Evolutionary conservation across 2,888 invertebrate genomes (phyloP).

Genomic region (Sesia apiformis): DNA sequence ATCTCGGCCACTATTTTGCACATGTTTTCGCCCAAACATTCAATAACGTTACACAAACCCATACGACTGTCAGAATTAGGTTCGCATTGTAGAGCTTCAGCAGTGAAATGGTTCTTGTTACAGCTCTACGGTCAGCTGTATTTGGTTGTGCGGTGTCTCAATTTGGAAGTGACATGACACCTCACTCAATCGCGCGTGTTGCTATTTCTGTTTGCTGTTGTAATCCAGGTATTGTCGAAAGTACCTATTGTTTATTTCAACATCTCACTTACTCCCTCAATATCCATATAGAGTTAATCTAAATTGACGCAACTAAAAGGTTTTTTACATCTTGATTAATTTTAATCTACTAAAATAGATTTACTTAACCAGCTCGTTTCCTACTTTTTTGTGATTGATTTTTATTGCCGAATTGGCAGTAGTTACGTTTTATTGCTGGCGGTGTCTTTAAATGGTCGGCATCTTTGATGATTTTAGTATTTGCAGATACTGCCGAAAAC

Average conservation of each 20-base stretch:
- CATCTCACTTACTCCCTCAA: neutral
- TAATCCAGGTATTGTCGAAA: constrained; percentile 20
- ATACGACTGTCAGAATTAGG: neutral
- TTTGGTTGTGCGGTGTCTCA: constrained; percentile 36
- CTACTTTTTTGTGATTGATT: constrained; percentile 6
- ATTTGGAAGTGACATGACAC: constrained; percentile 42
- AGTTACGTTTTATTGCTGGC: constrained; percentile 6
- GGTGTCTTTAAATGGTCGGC: constrained; percentile 7
- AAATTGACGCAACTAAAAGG: neutral
- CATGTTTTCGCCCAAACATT: neutral
- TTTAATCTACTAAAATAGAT: neutral
- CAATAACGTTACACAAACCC: neutral
- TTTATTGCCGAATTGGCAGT: constrained; percentile 5
- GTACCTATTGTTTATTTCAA: neutral
- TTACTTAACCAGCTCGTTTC: neutral
- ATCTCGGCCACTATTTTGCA: constrained; percentile 42
- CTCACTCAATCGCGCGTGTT: constrained; percentile 38
- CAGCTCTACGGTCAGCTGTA: constrained; percentile 29
- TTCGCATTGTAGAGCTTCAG: constrained; percentile 8
- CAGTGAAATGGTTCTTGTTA: constrained; percentile 3
- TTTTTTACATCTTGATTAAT: neutral
- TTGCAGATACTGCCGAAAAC: constrained; percentile 7
- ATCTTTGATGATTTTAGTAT: constrained; percentile 8
- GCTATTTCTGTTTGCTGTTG: constrained; percentile 21
- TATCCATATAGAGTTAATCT: neutral